These are phyloP conservation scores for Thalpophila matura DNA, from an alignment of 2,888 invertebrate genomes.

Conservation along the genomic window DNA sequence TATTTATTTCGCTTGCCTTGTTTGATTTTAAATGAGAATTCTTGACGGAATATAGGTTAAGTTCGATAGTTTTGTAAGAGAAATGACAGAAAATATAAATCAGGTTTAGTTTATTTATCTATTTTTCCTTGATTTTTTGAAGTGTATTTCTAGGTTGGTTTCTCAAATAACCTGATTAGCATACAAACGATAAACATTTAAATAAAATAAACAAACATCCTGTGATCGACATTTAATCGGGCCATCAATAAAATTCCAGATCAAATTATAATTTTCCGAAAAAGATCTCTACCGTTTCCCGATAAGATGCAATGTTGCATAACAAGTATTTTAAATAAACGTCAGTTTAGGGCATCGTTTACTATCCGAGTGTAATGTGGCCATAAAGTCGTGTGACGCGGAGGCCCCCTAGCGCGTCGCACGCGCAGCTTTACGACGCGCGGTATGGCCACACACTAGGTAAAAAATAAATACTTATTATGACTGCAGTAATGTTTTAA, in stretches of 20 bases:
- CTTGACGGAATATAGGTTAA: constrained; percentile 16
- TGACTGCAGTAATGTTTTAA: constrained; percentile 36
- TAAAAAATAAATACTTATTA: constrained; percentile 15
- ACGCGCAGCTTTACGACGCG: constrained; percentile 69
- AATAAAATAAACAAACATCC: constrained; percentile 26
- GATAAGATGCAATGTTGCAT: constrained; percentile 23
- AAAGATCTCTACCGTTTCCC: neutral
- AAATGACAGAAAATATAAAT: neutral
- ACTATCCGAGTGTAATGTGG: constrained; percentile 67
- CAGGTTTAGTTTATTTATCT: neutral
- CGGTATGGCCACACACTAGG: constrained; percentile 28
- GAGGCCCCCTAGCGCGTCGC: constrained; percentile 68
- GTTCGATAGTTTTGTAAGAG: constrained; percentile 9
- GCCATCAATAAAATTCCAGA: constrained; percentile 42
- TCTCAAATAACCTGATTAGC: constrained; percentile 7
- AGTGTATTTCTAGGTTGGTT: neutral
- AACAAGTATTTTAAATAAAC: constrained; percentile 12
- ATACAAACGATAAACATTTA: constrained; percentile 24
- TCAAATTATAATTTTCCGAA: neutral
- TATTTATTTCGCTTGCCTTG: constrained; percentile 52
- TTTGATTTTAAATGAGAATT: constrained; percentile 30
- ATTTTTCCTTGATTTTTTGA: neutral
- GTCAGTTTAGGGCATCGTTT: constrained; percentile 68
- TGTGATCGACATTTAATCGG: constrained; percentile 55
- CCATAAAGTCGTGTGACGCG: constrained; percentile 78